Conservation (phyloP, 2,113 vertebrate species). For the Caracal caracal region DNA sequence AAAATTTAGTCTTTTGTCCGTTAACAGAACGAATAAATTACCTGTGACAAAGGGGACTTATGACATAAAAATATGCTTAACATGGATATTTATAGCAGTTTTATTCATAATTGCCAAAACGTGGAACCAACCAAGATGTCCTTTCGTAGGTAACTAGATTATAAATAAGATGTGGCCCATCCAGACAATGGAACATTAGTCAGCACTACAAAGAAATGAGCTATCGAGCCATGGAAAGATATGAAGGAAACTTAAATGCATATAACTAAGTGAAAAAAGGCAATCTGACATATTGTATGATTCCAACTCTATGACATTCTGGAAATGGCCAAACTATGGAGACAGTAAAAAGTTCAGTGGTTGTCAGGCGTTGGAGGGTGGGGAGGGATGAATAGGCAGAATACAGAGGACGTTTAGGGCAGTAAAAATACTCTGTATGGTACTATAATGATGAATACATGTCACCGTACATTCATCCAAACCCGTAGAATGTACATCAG, state of each 20-base stretch:
- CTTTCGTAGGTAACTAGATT: not conserved
- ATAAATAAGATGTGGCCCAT: not conserved
- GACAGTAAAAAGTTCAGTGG: not conserved
- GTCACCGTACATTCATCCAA: not conserved
- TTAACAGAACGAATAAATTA: slow-evolving; percentile 7
- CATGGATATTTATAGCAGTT: not conserved
- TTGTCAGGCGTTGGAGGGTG: not conserved
- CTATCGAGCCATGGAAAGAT: not conserved
- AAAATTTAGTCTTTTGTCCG: not conserved
- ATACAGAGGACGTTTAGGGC: not conserved
- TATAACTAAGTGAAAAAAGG: not conserved
- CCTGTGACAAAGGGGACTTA: not conserved
- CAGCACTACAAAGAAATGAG: not conserved
- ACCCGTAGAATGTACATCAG: not conserved
- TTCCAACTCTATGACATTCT: not conserved
- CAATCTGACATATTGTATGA: not conserved
- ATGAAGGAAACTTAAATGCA: not conserved
- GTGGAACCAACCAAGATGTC: not conserved
- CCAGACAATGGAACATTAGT: not conserved
- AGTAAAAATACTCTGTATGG: not conserved
- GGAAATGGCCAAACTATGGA: not conserved
- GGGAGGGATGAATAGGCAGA: not conserved
- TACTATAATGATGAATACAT: too few species aligned
- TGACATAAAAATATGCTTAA: not conserved
- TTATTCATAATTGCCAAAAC: not conserved